phyloP scores from a whole-genome alignment of 2,888 invertebrate species.

The Ditylenchus weischeri region DNA sequence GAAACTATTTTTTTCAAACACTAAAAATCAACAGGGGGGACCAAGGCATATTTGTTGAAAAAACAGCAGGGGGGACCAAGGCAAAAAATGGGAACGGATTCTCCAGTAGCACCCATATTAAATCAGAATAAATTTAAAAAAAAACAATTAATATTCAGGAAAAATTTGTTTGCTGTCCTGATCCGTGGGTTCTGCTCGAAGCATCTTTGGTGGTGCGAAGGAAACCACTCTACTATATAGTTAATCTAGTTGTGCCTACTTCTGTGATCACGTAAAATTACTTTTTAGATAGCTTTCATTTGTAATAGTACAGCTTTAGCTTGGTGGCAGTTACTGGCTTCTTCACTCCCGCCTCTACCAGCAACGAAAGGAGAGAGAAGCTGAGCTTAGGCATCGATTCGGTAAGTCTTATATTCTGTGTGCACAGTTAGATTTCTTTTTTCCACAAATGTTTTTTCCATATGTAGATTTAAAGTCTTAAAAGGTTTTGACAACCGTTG shows the following conservation, averaged over 20 bases:
- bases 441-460: neutral
- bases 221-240: conserved; percentile 54
- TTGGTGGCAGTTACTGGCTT: conserved; percentile 61
- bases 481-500: neutral
- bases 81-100: too few relatives aligned
- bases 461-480: neutral
- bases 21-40: too few relatives aligned
- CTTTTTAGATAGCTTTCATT: neutral
- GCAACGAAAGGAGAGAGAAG: conserved; percentile 59
- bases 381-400: conserved; percentile 57
- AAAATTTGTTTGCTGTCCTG: conserved; percentile 56
- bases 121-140: neutral
- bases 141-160: conserved; percentile 33
- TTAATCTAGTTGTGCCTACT: conserved; percentile 58
- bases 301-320: neutral
- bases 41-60: too few relatives aligned
- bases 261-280: conserved; percentile 55
- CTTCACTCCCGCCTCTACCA: conserved; percentile 62
- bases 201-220: conserved; percentile 53
- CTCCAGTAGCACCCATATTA: too few relatives aligned
- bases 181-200: conserved; percentile 55
- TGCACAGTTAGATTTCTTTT: conserved; percentile 7
- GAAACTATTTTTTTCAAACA: too few relatives aligned
- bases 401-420: neutral
- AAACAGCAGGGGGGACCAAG: too few relatives aligned